phyloP scores from a whole-genome alignment of 2,888 invertebrate species.

The Acrobasis suavella region DNA sequence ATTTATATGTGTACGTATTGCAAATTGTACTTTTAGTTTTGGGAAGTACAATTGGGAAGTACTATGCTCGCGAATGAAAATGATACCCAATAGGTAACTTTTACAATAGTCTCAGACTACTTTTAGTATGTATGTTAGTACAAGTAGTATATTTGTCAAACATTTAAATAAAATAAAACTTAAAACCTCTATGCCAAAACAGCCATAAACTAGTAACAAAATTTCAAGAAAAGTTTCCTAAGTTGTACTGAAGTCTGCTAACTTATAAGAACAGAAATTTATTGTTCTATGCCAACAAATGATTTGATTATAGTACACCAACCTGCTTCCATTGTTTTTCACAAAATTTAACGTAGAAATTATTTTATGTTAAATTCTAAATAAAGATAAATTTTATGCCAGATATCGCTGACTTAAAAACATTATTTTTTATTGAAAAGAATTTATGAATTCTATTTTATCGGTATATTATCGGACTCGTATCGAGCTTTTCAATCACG shows the following conservation, averaged over 20 bases:
- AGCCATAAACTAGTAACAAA: not conserved
- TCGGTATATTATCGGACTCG: conserved; percentile 2
- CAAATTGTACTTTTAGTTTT: too few relatives aligned
- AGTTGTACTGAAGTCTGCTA: not conserved
- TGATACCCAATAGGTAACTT: too few relatives aligned
- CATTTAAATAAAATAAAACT: too few relatives aligned
- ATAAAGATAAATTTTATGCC: too few relatives aligned
- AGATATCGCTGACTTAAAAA: not conserved
- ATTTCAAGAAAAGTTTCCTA: not conserved
- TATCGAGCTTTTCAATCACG: conserved; percentile 3
- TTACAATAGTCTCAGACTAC: too few relatives aligned
- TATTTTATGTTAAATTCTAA: not conserved
- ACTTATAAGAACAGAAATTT: not conserved
- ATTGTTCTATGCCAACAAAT: conserved; percentile 32
- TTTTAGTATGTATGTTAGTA: too few relatives aligned
- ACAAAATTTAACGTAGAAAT: not conserved
- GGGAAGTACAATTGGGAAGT: too few relatives aligned
- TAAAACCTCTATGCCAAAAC: not conserved
- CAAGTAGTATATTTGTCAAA: too few relatives aligned
- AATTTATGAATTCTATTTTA: not conserved
- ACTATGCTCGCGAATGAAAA: too few relatives aligned
- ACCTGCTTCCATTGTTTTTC: conserved; percentile 4
- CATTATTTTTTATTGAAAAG: not conserved
- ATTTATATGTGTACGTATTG: too few relatives aligned
- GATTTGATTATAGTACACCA: conserved; percentile 24